phyloP scores from a whole-genome alignment of 2,113 vertebrate genomes.

The Mastomys coucha region DNA sequence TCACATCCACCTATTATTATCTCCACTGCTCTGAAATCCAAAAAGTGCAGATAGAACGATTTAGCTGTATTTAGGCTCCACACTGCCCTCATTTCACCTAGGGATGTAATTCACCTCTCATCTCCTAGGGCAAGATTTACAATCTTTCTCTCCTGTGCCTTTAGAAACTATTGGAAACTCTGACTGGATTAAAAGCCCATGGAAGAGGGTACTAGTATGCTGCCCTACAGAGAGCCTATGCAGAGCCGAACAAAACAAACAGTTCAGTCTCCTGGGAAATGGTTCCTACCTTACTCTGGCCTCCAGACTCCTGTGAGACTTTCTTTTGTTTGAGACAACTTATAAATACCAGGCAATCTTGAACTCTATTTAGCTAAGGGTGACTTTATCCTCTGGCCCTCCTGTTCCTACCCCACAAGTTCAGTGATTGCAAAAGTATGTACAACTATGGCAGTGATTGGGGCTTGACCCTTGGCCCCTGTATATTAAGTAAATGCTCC shows the following conservation, averaged over 20 bases:
- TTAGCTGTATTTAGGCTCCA: background rate
- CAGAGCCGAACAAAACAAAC: background rate
- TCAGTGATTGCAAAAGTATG: background rate
- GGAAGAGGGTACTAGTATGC: background rate
- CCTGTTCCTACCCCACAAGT: background rate
- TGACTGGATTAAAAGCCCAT: background rate
- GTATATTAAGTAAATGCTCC: too few species aligned
- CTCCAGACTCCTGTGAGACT: background rate
- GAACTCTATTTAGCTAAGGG: background rate
- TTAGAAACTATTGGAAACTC: background rate
- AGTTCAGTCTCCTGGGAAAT: background rate
- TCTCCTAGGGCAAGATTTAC: background rate
- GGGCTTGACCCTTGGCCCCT: background rate
- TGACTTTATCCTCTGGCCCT: background rate
- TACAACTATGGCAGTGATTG: background rate
- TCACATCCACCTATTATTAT: conserved; percentile 10
- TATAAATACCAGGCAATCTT: background rate
- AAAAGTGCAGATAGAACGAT: conserved; percentile 7
- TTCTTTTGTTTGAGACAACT: background rate
- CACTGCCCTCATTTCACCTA: conserved; percentile 18
- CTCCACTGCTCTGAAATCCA: conserved; percentile 46
- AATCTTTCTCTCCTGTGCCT: background rate
- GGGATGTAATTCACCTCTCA: conserved; percentile 15
- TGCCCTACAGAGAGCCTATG: background rate
- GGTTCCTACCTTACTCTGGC: background rate